Evolutionary conservation across 1,140 invertebrate genomes (phyloP).

Genomic region (Ceratina japonica): DNA sequence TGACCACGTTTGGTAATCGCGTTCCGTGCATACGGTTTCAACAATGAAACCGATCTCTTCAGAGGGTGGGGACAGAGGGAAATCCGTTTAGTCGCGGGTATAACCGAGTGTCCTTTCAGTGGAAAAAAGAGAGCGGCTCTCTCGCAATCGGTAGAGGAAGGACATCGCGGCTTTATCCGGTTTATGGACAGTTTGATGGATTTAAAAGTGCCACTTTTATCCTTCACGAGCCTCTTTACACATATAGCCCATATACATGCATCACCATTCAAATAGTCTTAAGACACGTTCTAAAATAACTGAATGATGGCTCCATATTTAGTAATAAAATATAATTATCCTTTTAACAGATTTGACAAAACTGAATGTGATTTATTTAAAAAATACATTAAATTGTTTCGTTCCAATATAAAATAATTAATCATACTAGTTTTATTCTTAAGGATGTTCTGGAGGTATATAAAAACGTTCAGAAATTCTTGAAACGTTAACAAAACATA

Average conservation of each 20-base stretch:
- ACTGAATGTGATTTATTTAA: too few relatives aligned
- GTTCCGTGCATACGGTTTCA: background rate
- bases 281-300: too few relatives aligned
- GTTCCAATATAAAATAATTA: too few relatives aligned
- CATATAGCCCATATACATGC: slow-evolving; percentile 45
- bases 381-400: too few relatives aligned
- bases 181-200: slow-evolving; percentile 58
- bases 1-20: background rate
- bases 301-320: too few relatives aligned
- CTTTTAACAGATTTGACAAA: too few relatives aligned
- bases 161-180: slow-evolving; percentile 45
- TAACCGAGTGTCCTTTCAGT: slow-evolving; percentile 52
- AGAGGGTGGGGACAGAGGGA: slow-evolving; percentile 27
- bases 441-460: too few relatives aligned
- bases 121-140: slow-evolving; percentile 19
- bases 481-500: too few relatives aligned
- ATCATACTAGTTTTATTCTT: too few relatives aligned
- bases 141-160: background rate
- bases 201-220: slow-evolving; percentile 59
- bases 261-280: too few relatives aligned
- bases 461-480: too few relatives aligned
- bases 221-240: slow-evolving; percentile 51
- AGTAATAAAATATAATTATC: too few relatives aligned
- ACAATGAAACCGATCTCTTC: slow-evolving; percentile 43
- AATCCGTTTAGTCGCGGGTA: slow-evolving; percentile 60